Conservation (phyloP, 1,140 invertebrate species). For the Lutraria rhynchaena region DNA sequence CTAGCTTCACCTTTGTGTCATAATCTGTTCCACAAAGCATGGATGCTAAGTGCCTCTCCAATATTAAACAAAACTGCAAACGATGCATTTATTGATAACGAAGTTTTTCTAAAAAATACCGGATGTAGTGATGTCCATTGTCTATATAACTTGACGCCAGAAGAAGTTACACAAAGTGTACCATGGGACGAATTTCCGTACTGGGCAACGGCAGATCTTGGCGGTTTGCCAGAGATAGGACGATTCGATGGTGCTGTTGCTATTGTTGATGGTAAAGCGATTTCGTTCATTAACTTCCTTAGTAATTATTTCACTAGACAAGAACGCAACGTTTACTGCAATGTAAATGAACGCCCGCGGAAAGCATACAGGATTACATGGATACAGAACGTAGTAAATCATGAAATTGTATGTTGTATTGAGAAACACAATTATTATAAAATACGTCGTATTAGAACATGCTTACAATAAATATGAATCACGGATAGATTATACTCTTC, state of each 20-base stretch:
- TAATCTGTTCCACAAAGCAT: conserved; percentile 69
- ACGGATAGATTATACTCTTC: no score
- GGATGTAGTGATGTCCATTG: conserved; percentile 62
- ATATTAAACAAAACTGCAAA: conserved; percentile 62
- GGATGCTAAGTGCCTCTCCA: conserved; percentile 65
- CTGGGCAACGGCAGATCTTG: conserved; percentile 58
- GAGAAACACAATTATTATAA: no score
- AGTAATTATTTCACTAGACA: no score
- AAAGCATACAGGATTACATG: no score
- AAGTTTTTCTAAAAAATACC: conserved; percentile 59
- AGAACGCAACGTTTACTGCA: no score
- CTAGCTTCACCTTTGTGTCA: conserved; percentile 61
- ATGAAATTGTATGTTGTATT: no score
- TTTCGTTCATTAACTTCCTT: no score
- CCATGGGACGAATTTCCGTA: conserved; percentile 62
- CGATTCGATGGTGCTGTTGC: conserved; percentile 54
- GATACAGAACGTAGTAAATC: no score
- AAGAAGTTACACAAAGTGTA: conserved; percentile 42
- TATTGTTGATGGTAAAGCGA: conserved; percentile 62
- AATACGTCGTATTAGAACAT: no score
- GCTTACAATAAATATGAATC: no score
- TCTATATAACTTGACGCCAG: conserved; percentile 50
- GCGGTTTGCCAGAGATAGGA: conserved; percentile 39
- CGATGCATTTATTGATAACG: conserved; percentile 60
- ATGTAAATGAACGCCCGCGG: no score